Evolutionary conservation across 2,113 vertebrate genomes (phyloP).

Genomic region (Brevimyrus niger): DNA sequence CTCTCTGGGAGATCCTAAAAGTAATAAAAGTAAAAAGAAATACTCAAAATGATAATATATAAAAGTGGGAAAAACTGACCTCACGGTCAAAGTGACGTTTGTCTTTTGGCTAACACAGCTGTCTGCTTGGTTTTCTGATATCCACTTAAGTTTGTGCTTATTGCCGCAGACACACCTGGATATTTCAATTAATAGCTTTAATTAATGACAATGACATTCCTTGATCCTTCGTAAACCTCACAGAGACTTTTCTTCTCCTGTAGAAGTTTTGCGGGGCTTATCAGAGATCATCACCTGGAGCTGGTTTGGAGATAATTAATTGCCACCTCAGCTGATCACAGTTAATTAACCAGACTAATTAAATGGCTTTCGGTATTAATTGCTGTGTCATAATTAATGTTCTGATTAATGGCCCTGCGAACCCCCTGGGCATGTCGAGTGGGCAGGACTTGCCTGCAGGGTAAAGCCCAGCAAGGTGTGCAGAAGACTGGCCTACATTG

Average conservation of each 20-base stretch:
- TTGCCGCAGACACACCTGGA: background rate
- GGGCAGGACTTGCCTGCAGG: background rate
- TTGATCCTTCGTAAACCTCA: background rate
- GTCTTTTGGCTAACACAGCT: background rate
- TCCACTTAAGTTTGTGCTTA: background rate
- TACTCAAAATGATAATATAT: background rate
- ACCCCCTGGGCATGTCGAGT: background rate
- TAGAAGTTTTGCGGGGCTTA: background rate
- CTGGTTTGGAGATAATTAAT: background rate
- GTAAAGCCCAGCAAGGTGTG: background rate
- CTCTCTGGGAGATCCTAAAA: background rate
- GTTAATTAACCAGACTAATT: slow-evolving; percentile 9
- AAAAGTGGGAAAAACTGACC: background rate
- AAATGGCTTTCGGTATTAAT: slow-evolving; percentile 15
- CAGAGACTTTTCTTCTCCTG: background rate
- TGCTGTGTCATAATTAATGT: slow-evolving; percentile 9
- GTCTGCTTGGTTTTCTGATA: background rate
- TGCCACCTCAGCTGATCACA: background rate
- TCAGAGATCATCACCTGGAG: background rate
- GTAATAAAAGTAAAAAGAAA: background rate
- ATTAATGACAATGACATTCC: background rate
- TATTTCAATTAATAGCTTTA: background rate
- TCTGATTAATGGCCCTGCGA: background rate
- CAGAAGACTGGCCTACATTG: background rate
- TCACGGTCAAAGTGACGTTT: background rate